Conservation (phyloP, 2,113 vertebrate genomes). For the Leiothrix lutea region DNA sequence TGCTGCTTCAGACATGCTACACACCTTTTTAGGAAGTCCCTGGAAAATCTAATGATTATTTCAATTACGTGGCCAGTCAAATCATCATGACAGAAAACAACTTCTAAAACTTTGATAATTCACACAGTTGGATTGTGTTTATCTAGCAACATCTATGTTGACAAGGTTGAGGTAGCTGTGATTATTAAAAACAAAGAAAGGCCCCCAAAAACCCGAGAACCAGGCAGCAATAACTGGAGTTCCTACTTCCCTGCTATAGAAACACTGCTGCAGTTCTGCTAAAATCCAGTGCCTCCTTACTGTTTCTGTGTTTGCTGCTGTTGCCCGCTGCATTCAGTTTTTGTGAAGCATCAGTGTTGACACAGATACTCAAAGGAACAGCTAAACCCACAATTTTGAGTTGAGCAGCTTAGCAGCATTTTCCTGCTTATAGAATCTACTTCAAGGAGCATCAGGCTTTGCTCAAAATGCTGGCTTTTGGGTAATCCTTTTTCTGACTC, state of each 20-base stretch:
- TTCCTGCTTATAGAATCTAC: background rate
- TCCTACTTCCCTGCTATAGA: background rate
- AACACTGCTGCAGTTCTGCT: background rate
- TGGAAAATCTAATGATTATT: background rate
- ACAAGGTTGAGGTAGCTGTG: background rate
- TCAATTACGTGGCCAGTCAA: background rate
- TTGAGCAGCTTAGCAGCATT: background rate
- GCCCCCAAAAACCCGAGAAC: background rate
- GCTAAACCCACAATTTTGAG: background rate
- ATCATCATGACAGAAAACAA: background rate
- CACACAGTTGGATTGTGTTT: background rate
- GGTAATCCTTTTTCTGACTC: background rate
- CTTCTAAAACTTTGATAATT: background rate
- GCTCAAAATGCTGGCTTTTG: background rate
- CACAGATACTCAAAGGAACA: background rate
- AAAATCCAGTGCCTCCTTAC: background rate
- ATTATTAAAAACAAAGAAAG: background rate
- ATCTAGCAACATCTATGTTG: background rate
- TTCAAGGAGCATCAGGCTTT: background rate
- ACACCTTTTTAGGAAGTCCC: background rate
- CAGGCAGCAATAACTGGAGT: background rate
- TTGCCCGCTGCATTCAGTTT: background rate
- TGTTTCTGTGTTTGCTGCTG: background rate
- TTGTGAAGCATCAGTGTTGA: background rate
- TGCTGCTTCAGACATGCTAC: background rate